Evolutionary conservation across 1,140 invertebrate species (phyloP).

Genomic region (Nixonia krombeini): DNA sequence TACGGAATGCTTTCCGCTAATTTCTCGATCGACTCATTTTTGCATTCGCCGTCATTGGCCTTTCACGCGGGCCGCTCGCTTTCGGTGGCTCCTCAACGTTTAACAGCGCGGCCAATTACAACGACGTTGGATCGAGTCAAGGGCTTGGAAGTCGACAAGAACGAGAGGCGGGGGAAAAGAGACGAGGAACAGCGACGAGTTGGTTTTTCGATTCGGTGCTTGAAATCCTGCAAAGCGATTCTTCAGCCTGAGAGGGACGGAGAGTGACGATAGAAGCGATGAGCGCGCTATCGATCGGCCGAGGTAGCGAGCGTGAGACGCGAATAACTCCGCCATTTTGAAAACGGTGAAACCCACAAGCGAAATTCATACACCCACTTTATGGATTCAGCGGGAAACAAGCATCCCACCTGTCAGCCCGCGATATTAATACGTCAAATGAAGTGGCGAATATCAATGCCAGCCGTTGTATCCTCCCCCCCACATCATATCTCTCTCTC

Average conservation of each 20-base stretch:
- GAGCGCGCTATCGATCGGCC: slow-evolving; percentile 46
- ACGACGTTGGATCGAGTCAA: no score
- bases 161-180: slow-evolving; percentile 1
- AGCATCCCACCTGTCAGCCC: slow-evolving; percentile 37
- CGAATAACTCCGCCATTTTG: slow-evolving; percentile 46
- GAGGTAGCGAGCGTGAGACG: slow-evolving; percentile 37
- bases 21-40: no score
- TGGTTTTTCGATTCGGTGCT: slow-evolving; percentile 8
- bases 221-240: slow-evolving; percentile 39
- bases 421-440: slow-evolving; percentile 47
- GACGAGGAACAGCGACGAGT: background rate
- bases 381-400: slow-evolving; percentile 36
- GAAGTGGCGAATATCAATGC: slow-evolving; percentile 42
- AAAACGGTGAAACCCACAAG: slow-evolving; percentile 43
- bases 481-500: background rate
- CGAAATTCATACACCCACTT: slow-evolving; percentile 45
- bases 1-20: no score
- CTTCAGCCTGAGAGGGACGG: slow-evolving; percentile 29
- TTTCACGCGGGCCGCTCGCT: no score
- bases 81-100: no score
- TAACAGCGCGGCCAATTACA: no score
- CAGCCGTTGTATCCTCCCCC: slow-evolving; percentile 14
- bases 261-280: slow-evolving; percentile 47
- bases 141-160: no score
- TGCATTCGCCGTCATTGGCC: no score